Evolutionary conservation across 2,797 vertebrate genomes (phyloP).

Genomic region (Lutjanus argentimaculatus): DNA sequence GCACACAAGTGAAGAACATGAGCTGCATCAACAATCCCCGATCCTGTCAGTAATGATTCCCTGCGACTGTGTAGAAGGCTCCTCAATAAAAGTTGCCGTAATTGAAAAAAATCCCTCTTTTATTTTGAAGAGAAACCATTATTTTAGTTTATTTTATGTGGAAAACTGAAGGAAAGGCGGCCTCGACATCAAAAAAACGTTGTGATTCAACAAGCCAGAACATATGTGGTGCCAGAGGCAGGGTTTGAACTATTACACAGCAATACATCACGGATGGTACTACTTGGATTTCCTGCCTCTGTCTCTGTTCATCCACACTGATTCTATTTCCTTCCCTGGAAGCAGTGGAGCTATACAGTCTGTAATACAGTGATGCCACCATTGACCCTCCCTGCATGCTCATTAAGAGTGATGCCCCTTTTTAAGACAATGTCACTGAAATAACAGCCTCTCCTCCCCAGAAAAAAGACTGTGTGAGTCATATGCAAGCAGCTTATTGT

Average conservation of each 20-base stretch:
- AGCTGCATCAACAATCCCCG: conserved; percentile 37
- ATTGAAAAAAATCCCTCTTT: background rate
- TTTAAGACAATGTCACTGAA: conserved; percentile 4
- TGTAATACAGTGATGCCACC: conserved; percentile 17
- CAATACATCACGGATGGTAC: conserved; percentile 22
- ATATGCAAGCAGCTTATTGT: no score
- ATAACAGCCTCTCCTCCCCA: background rate
- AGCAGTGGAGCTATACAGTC: conserved; percentile 6
- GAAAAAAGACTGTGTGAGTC: no score
- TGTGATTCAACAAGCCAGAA: conserved; percentile 32
- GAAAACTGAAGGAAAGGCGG: conserved; percentile 1
- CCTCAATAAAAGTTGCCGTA: conserved; percentile 14
- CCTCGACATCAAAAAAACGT: background rate
- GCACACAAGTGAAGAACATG: conserved; percentile 32
- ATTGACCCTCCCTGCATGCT: background rate
- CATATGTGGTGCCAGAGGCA: conserved; percentile 40
- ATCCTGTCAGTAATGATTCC: conserved; percentile 48
- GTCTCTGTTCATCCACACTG: conserved; percentile 41
- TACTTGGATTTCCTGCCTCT: conserved; percentile 30
- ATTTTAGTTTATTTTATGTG: background rate
- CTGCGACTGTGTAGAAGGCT: background rate
- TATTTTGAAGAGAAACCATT: background rate
- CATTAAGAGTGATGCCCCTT: background rate
- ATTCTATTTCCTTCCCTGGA: conserved; percentile 48
- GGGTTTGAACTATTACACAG: conserved; percentile 26